These are phyloP conservation scores for Rhorus exstirpatorius DNA, from an alignment of 2,888 invertebrate genomes.

Conservation along the genomic window DNA sequence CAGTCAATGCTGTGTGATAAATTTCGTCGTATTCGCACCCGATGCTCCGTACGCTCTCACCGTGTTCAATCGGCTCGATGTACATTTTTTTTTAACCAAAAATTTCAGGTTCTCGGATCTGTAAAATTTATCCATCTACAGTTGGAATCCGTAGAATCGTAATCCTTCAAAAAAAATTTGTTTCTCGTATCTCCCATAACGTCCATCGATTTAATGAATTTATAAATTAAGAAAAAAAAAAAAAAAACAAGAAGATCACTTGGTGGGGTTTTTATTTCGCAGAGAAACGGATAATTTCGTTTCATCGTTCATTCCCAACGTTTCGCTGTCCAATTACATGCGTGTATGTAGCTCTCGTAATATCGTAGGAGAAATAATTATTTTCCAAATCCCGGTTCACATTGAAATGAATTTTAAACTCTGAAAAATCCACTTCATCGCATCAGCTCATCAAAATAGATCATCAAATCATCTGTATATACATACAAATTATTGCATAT, in stretches of 20 bases:
- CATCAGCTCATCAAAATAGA: slow-evolving; percentile 83
- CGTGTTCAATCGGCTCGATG: no score
- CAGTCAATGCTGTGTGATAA: no score
- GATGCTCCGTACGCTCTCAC: no score
- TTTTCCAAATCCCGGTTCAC: slow-evolving; percentile 42
- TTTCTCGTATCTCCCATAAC: slow-evolving; percentile 11
- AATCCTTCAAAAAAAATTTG: no score
- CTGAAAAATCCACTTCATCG: slow-evolving; percentile 80
- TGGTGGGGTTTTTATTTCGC: background rate
- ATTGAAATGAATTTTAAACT: slow-evolving; percentile 30
- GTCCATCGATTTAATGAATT: slow-evolving; percentile 8
- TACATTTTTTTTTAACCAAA: background rate
- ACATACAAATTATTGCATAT: slow-evolving; percentile 70
- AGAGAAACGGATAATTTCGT: background rate
- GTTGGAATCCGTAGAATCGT: no score
- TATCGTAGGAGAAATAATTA: slow-evolving; percentile 33
- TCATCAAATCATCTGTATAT: slow-evolving; percentile 81
- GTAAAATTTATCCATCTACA: no score
- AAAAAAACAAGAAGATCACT: background rate
- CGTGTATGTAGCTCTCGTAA: slow-evolving; percentile 54
- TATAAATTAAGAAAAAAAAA: slow-evolving; percentile 7
- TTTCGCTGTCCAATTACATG: slow-evolving; percentile 47
- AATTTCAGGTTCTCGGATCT: no score
- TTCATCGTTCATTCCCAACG: slow-evolving; percentile 46
- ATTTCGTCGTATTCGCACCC: no score